A percentile compares a stretch with the other conserved stretches of the same genome.
These are phyloP conservation scores for Petroica traversi DNA, from an alignment of 2,113 vertebrate species.

Conservation along the genomic window DNA sequence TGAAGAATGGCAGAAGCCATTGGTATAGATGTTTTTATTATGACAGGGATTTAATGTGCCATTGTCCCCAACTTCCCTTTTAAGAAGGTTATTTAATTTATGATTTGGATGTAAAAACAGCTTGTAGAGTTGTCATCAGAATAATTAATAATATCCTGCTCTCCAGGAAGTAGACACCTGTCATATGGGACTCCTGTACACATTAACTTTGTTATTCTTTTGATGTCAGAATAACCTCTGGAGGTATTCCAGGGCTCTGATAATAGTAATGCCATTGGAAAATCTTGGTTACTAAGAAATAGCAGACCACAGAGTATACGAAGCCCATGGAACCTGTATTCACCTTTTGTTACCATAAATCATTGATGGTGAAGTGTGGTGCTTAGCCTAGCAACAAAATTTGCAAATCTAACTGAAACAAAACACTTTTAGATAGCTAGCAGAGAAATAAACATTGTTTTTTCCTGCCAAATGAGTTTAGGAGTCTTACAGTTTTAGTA, in stretches of 20 bases:
- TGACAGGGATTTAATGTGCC: neutral
- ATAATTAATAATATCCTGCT: neutral
- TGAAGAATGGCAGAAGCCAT: neutral
- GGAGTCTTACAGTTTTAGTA: neutral
- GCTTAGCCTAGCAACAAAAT: neutral
- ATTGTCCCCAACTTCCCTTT: neutral
- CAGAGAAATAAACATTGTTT: neutral
- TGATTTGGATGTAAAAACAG: neutral
- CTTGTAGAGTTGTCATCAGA: neutral
- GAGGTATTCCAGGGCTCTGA: neutral
- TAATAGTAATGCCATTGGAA: neutral
- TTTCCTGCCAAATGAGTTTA: neutral
- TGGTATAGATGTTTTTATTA: neutral
- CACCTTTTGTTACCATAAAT: neutral
- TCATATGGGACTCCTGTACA: neutral
- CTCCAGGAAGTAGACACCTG: neutral
- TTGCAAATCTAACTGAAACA: neutral
- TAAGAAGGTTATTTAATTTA: neutral
- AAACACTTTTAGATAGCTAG: neutral
- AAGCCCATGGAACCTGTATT: neutral
- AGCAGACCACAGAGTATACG: neutral
- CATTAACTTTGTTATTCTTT: neutral
- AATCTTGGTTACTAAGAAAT: neutral
- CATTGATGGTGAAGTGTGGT: neutral
- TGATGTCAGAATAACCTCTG: neutral